Evolutionary conservation across 2,797 vertebrate species (phyloP), one percentile per base, ranked within the genome.

Genomic region (Mormyrus hasselquistii): DNA sequence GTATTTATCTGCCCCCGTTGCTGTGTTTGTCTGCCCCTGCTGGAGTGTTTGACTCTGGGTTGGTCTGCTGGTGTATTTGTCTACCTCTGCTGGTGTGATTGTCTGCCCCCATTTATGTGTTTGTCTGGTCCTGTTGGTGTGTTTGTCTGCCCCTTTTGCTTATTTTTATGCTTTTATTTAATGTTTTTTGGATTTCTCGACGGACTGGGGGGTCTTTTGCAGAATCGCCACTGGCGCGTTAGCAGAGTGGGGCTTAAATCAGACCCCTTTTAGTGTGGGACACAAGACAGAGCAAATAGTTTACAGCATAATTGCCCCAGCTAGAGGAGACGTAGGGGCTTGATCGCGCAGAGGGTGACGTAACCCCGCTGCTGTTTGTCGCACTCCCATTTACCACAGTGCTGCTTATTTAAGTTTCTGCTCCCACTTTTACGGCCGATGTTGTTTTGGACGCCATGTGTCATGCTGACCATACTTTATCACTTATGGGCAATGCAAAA

Each of bases 301-400:
- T 88, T 91, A 90, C 91, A 92, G 92, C 93, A 91, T 94, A 93
- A 93, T 92, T 90, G 89, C 90, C 2, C 29, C 59, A 19, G 69
- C 87, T 22, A 88, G 90, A 91, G 88, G 82, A 90, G 90, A 91
- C 86, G 88, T 88, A 44, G 90, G 82, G 88, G 88, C 92, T 65
- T 91, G 91, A 92, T 91, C 90, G 83, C 47, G 82, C 73, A 59
- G 41, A 59, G n/a, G 76, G 34, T 89, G 76, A 90, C 69, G 88
- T 89, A 91, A 91, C 91, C 86, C 82, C 14, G 9, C 7, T 90
- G 89, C 87, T 92, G 62, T 90, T 91, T 89, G 50, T 59, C 89
- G 90, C 87, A 91, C 91, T 90, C 88, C 91, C 92, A 94, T 95
- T 94, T 94, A 94, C 91, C 92, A 91, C 91, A 90, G 90, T 92